Evolutionary conservation across 2,797 vertebrate genomes (phyloP).

Genomic region (Argyrosomus regius): DNA sequence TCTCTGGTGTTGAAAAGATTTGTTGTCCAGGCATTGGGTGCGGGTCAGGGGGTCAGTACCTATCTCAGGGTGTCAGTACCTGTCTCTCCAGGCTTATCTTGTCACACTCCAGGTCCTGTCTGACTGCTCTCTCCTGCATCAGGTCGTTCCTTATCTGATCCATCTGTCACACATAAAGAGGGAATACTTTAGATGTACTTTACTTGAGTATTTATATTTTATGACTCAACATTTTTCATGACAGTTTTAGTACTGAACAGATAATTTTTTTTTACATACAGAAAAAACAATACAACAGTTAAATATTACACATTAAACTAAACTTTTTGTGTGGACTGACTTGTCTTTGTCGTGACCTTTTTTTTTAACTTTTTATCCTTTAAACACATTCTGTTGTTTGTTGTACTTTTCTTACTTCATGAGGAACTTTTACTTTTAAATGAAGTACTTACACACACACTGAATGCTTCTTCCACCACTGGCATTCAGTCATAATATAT

Average conservation of each 20-base stretch:
- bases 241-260: no score
- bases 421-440: background rate
- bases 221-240: background rate
- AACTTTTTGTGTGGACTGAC: background rate
- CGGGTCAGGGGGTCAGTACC: conserved; percentile 79
- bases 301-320: no score
- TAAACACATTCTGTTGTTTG: background rate
- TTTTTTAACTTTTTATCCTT: background rate
- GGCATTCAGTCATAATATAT: background rate
- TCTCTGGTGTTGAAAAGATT: background rate
- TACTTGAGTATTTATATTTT: background rate
- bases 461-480: background rate
- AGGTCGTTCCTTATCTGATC: conserved; percentile 94
- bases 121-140: conserved; percentile 90
- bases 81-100: conserved; percentile 96
- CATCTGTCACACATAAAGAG: conserved; percentile 82
- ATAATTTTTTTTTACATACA: background rate
- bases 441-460: background rate
- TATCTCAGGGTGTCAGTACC: conserved; percentile 88
- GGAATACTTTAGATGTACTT: background rate
- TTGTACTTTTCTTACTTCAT: background rate
- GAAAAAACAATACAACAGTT: background rate
- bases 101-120: conserved; percentile 97
- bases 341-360: background rate
- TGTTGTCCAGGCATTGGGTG: background rate